Base-by-base conservation (phyloP, 2,888 invertebrate species). In the Dysmachus trigonus region DNA sequence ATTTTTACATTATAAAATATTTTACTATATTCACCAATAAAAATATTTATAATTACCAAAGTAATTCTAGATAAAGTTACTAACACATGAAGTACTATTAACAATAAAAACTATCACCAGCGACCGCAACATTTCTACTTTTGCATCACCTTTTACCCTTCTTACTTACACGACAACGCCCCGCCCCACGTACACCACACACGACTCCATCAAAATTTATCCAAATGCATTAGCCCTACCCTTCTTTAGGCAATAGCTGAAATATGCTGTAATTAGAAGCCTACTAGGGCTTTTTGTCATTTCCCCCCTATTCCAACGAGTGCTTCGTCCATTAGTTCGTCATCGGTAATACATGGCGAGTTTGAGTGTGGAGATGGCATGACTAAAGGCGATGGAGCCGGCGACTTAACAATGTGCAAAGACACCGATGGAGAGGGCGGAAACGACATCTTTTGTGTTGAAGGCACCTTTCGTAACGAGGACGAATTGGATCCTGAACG, bases 301-400 rank as follows among this genome's bases (percentile, higher is more conserved):
- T 85, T 85, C 1, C 85, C 85, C 18, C 71, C 71, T n/a, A 85
- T 85, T 5, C 85, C 85, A 27, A 85, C 71, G 22, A 85, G 41
- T 30, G 85, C 76, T 85, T 85, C 85, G 77, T 85, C 85, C 62
- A 85, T 85, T 22, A 85, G 18, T 79, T 97, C 97, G 91, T 98
- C 97, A 90, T 97, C 97, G 74, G 97, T 96, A 89, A 96, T 96
- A 89, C 96, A 95, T 22, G 96, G 96, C 6, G 96, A 96, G 87
- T 88, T 88, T 41, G 89, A 93, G 90, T 93, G 93, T n/a, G 94
- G 93, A 6, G 96, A 95, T 5, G 95, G 94, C 79, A 94, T 94
- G 71, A 94, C 92, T 62, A 95, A 92, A 0, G 95, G 95, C 76
- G 95, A 95, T 0, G 95, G 95, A 15, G 95, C 95, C 2, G 96